Percentiles rank a stretch among this genome's conserved stretches.
Evolutionary conservation across 2,888 invertebrate species (phyloP).

Genomic region (Falcaria lacertinaria): DNA sequence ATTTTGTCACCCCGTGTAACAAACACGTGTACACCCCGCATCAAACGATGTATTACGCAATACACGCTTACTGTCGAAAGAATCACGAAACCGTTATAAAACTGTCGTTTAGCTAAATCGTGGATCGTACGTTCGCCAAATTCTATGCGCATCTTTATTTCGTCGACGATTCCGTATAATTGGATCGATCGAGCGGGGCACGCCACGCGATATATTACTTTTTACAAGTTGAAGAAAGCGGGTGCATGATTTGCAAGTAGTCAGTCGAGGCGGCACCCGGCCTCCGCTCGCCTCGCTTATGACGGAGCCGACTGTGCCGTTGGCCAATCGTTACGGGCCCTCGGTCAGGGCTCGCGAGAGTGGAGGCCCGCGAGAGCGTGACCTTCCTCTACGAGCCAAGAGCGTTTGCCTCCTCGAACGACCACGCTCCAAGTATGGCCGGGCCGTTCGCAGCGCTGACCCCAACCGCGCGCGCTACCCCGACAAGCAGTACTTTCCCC

Average conservation of each 20-base stretch:
- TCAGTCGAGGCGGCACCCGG: slow-evolving; percentile 44
- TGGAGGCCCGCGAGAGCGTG: slow-evolving; percentile 33
- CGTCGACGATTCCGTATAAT: slow-evolving; percentile 41
- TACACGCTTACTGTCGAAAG: slow-evolving; percentile 16
- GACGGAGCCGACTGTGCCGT: slow-evolving; percentile 13
- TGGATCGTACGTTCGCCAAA: slow-evolving; percentile 56
- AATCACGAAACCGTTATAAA: slow-evolving; percentile 41
- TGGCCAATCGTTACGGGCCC: slow-evolving; percentile 8
- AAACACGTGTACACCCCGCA: not conserved
- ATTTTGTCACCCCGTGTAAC: not conserved
- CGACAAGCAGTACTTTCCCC: slow-evolving; percentile 44
- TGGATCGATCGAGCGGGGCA: slow-evolving; percentile 65
- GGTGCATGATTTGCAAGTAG: slow-evolving; percentile 55
- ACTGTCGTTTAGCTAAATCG: slow-evolving; percentile 39
- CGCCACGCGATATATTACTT: slow-evolving; percentile 74
- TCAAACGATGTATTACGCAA: not conserved
- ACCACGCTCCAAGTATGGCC: slow-evolving; percentile 56
- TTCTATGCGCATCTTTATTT: slow-evolving; percentile 69
- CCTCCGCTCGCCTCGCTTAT: slow-evolving; percentile 38
- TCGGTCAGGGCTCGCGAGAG: slow-evolving; percentile 45
- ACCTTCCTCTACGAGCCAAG: slow-evolving; percentile 56
- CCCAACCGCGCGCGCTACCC: slow-evolving; percentile 36
- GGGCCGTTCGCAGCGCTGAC: slow-evolving; percentile 57
- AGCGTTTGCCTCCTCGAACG: slow-evolving; percentile 61
- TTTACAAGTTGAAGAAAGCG: slow-evolving; percentile 58